Evolutionary conservation across 2,797 vertebrate genomes (phyloP).

Genomic region (Vultur gryphus): DNA sequence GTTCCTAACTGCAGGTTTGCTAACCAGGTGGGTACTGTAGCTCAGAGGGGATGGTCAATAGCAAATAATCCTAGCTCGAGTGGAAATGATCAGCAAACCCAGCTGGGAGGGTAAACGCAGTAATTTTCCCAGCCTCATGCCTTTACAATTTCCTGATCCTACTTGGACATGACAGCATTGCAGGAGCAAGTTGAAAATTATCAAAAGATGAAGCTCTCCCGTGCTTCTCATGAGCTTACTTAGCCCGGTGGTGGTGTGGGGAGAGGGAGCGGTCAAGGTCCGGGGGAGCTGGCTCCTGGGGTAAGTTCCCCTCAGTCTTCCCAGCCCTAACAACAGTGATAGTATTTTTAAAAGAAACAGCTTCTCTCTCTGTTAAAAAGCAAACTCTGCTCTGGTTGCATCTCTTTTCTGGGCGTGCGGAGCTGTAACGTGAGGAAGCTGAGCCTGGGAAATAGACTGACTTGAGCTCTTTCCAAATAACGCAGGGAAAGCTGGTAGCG

Average conservation of each 20-base stretch:
- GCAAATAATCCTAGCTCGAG: background rate
- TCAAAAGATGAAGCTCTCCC: background rate
- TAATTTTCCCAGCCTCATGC: background rate
- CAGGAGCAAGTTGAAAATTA: background rate
- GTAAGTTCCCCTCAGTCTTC: background rate
- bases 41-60: background rate
- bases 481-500: conserved; percentile 21
- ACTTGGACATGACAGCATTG: background rate
- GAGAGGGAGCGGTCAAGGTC: background rate
- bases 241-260: background rate
- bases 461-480: conserved; percentile 53
- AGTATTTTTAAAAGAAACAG: background rate
- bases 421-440: conserved; percentile 36
- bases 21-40: background rate
- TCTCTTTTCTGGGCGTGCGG: background rate
- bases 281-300: background rate
- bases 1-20: background rate
- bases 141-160: background rate
- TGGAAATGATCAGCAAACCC: background rate
- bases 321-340: background rate
- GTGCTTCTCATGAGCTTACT: background rate
- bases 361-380: background rate
- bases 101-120: background rate
- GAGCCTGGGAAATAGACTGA: conserved; percentile 14
- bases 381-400: background rate